Percentiles rank a stretch among this genome's conserved stretches.
These are phyloP conservation scores for Rhamnusium bicolor DNA, from an alignment of 2,888 invertebrate species.

Conservation along the genomic window DNA sequence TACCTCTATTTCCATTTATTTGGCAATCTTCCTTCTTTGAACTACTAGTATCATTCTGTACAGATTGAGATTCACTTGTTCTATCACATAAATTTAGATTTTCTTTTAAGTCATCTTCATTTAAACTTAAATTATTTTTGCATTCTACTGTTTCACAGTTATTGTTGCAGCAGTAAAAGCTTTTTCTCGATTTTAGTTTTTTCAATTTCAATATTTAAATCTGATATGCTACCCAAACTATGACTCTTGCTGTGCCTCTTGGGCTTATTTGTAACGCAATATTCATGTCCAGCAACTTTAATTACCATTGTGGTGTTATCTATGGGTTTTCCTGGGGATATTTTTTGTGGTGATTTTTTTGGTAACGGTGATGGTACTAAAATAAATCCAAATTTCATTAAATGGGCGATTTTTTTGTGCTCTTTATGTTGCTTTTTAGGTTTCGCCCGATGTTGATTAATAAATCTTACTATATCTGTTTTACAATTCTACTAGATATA, in stretches of 20 bases:
- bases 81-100: background rate
- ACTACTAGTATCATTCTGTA: background rate
- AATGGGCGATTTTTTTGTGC: background rate
- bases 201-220: slow-evolving; percentile 66
- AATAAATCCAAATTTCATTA: slow-evolving; percentile 40
- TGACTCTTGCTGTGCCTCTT: slow-evolving; percentile 67
- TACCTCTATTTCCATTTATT: slow-evolving; percentile 1
- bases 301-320: slow-evolving; percentile 70
- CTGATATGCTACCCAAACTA: slow-evolving; percentile 68
- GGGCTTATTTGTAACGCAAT: slow-evolving; percentile 68
- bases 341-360: slow-evolving; percentile 61
- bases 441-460: background rate
- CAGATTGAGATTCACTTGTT: background rate
- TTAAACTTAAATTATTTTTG: slow-evolving; percentile 34
- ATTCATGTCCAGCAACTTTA: slow-evolving; percentile 70
- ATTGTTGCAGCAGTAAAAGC: slow-evolving; percentile 52
- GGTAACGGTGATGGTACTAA: slow-evolving; percentile 50
- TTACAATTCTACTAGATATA: background rate
- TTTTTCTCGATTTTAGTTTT: slow-evolving; percentile 62
- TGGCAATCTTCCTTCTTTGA: slow-evolving; percentile 4
- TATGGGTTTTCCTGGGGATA: slow-evolving; percentile 61
- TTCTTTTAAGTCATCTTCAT: slow-evolving; percentile 2
- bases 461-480: background rate
- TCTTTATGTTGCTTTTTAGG: background rate
- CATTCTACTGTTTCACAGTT: slow-evolving; percentile 41